These are phyloP conservation scores for Elysia chlorotica DNA, from an alignment of 1,140 invertebrate species.

Conservation along the genomic window DNA sequence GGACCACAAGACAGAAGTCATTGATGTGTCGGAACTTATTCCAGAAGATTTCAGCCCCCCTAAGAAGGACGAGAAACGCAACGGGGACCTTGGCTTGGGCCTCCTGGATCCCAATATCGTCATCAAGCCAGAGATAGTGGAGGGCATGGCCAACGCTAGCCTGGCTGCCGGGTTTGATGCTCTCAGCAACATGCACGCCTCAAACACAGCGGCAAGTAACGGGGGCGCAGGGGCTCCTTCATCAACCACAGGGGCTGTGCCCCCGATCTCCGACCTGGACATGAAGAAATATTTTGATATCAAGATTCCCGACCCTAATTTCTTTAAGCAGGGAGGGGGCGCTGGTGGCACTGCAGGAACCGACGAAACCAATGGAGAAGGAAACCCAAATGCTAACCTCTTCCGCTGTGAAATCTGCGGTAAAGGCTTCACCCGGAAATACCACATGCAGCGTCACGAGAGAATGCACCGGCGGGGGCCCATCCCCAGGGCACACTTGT, in stretches of 20 bases:
- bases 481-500: slow-evolving; percentile 13
- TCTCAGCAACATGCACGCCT: background rate
- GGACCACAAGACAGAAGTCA: slow-evolving; percentile 14
- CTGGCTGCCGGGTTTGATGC: background rate
- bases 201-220: background rate
- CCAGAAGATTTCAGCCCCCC: slow-evolving; percentile 19
- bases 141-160: background rate
- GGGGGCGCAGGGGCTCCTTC: background rate
- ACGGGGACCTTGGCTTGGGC: background rate
- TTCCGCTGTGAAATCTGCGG: slow-evolving; percentile 17
- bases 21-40: slow-evolving; percentile 18
- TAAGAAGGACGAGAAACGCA: slow-evolving; percentile 1
- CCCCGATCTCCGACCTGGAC: slow-evolving; percentile 3
- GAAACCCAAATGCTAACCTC: too few species aligned
- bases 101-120: background rate
- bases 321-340: background rate
- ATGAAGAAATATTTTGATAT: slow-evolving; percentile 23
- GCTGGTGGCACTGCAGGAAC: too few species aligned
- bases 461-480: slow-evolving; percentile 11
- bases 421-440: slow-evolving; percentile 17
- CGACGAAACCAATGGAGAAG: too few species aligned
- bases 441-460: slow-evolving; percentile 23
- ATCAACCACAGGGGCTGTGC: background rate
- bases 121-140: slow-evolving; percentile 16
- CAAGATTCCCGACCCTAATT: slow-evolving; percentile 18